Conservation (phyloP, 2,888 invertebrate species). For the Neria commutata region DNA sequence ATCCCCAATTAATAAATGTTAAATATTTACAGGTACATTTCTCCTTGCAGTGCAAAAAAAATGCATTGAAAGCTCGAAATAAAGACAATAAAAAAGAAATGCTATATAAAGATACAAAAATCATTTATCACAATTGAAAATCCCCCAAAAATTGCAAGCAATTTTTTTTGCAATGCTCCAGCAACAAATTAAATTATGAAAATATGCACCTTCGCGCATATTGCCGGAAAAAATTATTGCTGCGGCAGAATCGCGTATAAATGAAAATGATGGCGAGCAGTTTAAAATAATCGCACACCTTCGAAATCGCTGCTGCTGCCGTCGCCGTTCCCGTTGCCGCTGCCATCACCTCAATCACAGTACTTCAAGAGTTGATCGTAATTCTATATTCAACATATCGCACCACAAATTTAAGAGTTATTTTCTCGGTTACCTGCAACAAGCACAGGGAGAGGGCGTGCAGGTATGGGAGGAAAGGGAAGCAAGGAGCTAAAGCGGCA, state of each 20-base stretch:
- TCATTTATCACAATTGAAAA: conserved; percentile 23
- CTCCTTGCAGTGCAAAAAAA: not conserved
- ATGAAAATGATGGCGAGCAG: conserved; percentile 4
- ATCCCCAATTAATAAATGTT: no score
- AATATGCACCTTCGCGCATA: no score
- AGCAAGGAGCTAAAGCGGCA: no score
- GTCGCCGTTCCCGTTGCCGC: conserved; percentile 2
- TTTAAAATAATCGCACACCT: conserved; percentile 16
- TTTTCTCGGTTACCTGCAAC: conserved; percentile 14
- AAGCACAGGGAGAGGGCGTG: no score
- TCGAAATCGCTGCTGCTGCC: not conserved
- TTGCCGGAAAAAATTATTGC: conserved; percentile 50
- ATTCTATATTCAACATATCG: conserved; percentile 10
- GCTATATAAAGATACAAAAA: conserved; percentile 11
- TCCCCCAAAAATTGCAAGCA: conserved; percentile 52
- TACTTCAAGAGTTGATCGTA: conserved; percentile 13
- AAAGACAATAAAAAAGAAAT: conserved; percentile 9
- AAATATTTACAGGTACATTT: conserved; percentile 35
- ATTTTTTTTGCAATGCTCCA: conserved; percentile 48
- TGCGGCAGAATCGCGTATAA: not conserved
- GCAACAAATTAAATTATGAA: no score
- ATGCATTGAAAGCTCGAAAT: no score
- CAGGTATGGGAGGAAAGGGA: no score
- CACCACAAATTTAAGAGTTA: conserved; percentile 10
- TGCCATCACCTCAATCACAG: conserved; percentile 12